Base-by-base conservation (phyloP, 2,888 invertebrate genomes). In the Leptinotarsa peninsularis region DNA sequence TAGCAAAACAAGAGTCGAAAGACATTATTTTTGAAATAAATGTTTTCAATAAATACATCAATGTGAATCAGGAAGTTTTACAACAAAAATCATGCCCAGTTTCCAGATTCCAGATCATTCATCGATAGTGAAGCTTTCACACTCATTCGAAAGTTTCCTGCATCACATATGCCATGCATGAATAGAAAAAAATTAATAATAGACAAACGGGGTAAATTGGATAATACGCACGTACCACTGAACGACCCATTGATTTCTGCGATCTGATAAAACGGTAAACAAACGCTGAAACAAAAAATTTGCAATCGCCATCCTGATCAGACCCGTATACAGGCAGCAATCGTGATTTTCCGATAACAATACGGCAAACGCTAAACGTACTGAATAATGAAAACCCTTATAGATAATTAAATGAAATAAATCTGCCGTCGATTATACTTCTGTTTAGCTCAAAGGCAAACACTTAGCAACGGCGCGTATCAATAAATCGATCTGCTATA, bases 401-500 rank as follows among this genome's bases (percentile, higher is more conserved):
- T 72, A 71, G 72, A 72, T 72, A 72, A 75, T 72, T 72, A 70
- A 75, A 67, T 75, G 72, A 70, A 72, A 75, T 75, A 75, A 75
- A 75, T 75, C 75, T 75, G 56, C 72, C 71, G 63, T 72, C 67
- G 27, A 71, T 68, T 75, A 67, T 74, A 77, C 74, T 74, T 67
- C 66, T 72, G 77, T 71, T 75, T 77, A 71, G 71, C 75, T 66
- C 67, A 66, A 68, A 66, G 75, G 75, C 73, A 75, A 74, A 77
- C 72, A 60, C 70, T 71, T 71, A 63, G 63, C 43, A 15, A 58
- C 23, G 43, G 63, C 18, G 63, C 66, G 49, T 77, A 77, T 77
- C 77, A 73, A 77, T 75, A 77, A 71, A 77, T 77, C 74, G 74
- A 71, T 67, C 74, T 71, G 27, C 72, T 74, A 71, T 73, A 56